Base-by-base conservation (phyloP, 2,113 vertebrate species). In the cat (Felis catus) region DNA sequence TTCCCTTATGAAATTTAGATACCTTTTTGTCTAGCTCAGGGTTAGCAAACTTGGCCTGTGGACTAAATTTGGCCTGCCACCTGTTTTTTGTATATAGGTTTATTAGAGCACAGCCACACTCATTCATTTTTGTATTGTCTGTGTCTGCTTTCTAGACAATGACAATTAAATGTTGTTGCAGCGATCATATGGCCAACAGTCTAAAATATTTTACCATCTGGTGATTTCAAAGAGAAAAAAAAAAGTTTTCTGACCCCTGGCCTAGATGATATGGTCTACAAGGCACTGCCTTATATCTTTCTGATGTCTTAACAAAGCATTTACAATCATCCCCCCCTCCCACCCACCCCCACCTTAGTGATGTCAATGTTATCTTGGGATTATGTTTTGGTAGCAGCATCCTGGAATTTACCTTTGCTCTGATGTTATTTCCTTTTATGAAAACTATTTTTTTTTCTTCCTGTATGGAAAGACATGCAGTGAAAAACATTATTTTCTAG, bases 361-460 rank as follows among this genome's bases (percentile, higher is more conserved):
- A 78, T 76, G 27, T 48, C 16, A 90, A 23, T 21, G 63, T 86
- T 86, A 66, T 3, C 27, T 33, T 39, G 18, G 70, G 8, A n/a
- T 82, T 94, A 78, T 93, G 55, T 74, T 78, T 93, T 66, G 5
- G 1, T 27, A 27, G 33, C 4, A 85, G 41, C 58, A 89, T 14
- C 36, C 4, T 91, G 84, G 23, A 89, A 80, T 92, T 96, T 71
- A 29, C 86, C 71, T 95, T 83, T 45, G 73, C 29, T 39, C 13
- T 85, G 48, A 63, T 70, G 29, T 63, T 58, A 73, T 45, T 61
- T 80, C 9, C n/a, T 55, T 39, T 66, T 85, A 78, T 51, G 53
- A 92, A 84, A 55, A 55, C 3, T 39, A 8, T 36, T 31, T 88
- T 87, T 61, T n/a, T 12, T 21, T 33, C 66, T 80, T 48, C 7